Base-by-base conservation (phyloP, 2,113 vertebrate species). In the Urocolius indicus region DNA sequence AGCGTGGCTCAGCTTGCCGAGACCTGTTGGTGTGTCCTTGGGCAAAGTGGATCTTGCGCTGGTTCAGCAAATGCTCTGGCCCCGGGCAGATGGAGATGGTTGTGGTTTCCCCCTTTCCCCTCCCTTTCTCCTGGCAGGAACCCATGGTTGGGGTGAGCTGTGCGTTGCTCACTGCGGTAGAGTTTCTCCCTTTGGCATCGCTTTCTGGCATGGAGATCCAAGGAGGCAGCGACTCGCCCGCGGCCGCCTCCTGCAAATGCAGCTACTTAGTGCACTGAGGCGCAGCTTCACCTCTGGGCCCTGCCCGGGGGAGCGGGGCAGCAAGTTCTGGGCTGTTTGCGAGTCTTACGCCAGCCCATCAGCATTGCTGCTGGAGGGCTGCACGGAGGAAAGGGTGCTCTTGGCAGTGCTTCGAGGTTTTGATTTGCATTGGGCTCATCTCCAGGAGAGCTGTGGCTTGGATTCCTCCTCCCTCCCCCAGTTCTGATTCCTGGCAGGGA, bases 121-220 rank as follows among this genome's bases (percentile, higher is more conserved):
- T 96, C 95, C 96, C 95, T 96, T 93, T 90, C 86, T 76, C 45
- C 84, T 96, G 95, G 96, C 96, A 96, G 90, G 45, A 87, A 49
- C 90, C 90, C 85, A 49, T 59, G 92, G 80, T 46, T 92, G 94
- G 95, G 95, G 92, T 93, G 95, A 97, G 90, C 86, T 22, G 88
- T 89, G 69, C 29, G 16, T 97, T 93, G 93, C 94, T 94, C 95
- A 81, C 86, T 93, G 94, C 36, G 58, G 85, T 96, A 94, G 90
- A 93, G 71, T 96, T 96, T 94, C 93, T 95, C 85, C 93, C 87
- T 68, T 94, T 96, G 95, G 96, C 94, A 95, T 93, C 1, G 2
- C 75, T 88, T 95, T 75, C 84, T 95, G 96, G 94, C 85, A 17
- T 5, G 0, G 59, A 94, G 85, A 94, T 96, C 73, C 85, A 92